Evolutionary conservation across 2,113 vertebrate genomes (phyloP).

Genomic region (Heliornis fulica): DNA sequence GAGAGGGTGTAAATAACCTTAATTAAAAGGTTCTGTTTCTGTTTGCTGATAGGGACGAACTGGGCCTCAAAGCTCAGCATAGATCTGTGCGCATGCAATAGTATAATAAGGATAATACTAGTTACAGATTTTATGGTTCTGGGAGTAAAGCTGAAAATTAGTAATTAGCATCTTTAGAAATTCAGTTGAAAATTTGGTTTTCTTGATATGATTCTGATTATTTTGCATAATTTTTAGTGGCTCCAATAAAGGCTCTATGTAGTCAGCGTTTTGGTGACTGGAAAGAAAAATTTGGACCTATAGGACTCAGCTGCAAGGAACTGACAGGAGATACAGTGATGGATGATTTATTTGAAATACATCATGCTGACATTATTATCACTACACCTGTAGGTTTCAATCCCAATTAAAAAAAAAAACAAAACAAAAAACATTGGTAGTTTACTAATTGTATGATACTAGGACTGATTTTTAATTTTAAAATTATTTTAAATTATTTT

Average conservation of each 20-base stretch:
- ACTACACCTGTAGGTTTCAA: constrained; percentile 90
- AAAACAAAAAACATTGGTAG: background rate
- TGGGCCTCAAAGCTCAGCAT: background rate
- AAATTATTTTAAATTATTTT: too few species aligned
- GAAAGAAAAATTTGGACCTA: constrained; percentile 91
- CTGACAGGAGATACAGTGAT: constrained; percentile 94
- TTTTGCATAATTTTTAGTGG: constrained; percentile 81
- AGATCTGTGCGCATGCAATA: background rate
- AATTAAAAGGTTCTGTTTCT: background rate
- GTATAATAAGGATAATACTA: background rate
- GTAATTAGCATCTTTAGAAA: background rate
- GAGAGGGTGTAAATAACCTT: background rate
- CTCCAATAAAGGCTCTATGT: constrained; percentile 96
- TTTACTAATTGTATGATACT: background rate
- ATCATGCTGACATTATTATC: constrained; percentile 92
- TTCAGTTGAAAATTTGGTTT: background rate
- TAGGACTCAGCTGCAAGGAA: constrained; percentile 94
- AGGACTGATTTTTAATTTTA: background rate
- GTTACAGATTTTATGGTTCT: background rate
- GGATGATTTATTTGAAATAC: constrained; percentile 97
- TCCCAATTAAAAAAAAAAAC: background rate
- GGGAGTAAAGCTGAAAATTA: background rate
- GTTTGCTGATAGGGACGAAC: background rate
- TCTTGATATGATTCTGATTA: background rate
- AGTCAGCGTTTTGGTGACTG: constrained; percentile 93